These are phyloP conservation scores for Otus sunia DNA, from an alignment of 2,113 vertebrate species.

Conservation along the genomic window DNA sequence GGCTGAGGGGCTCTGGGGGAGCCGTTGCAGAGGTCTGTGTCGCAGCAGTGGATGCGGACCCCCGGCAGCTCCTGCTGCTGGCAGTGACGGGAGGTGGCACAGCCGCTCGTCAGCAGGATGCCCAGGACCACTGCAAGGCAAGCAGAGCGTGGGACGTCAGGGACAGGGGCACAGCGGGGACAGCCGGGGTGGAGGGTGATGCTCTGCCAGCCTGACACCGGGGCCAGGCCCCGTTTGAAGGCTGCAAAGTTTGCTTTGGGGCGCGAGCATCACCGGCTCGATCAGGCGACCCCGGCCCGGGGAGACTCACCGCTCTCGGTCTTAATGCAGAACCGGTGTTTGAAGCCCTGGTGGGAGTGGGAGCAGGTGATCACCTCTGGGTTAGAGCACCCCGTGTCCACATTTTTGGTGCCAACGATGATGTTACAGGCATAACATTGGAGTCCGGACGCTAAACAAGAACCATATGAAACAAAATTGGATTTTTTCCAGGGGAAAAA, in stretches of 20 bases:
- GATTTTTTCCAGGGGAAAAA: not conserved
- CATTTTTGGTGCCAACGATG: slow-evolving; percentile 81
- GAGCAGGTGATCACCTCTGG: slow-evolving; percentile 91
- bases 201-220: not conserved
- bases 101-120: slow-evolving; percentile 86
- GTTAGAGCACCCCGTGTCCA: slow-evolving; percentile 86
- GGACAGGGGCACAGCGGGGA: not conserved
- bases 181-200: not conserved
- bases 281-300: rapidly evolving
- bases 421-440: slow-evolving; percentile 93
- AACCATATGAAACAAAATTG: not conserved
- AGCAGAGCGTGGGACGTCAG: not conserved
- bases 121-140: slow-evolving; percentile 81
- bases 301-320: slow-evolving; percentile 87
- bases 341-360: slow-evolving; percentile 90
- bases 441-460: slow-evolving; percentile 76
- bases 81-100: slow-evolving; percentile 90
- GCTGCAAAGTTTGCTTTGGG: not conserved
- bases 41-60: slow-evolving; percentile 88
- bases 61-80: slow-evolving; percentile 90
- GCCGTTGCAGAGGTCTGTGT: slow-evolving; percentile 80
- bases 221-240: not conserved
- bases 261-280: rapidly evolving
- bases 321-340: slow-evolving; percentile 91
- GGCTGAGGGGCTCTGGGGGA: slow-evolving; percentile 7